Base-by-base conservation (phyloP, 2,888 invertebrate species). In the Pterostichus madidus region DNA sequence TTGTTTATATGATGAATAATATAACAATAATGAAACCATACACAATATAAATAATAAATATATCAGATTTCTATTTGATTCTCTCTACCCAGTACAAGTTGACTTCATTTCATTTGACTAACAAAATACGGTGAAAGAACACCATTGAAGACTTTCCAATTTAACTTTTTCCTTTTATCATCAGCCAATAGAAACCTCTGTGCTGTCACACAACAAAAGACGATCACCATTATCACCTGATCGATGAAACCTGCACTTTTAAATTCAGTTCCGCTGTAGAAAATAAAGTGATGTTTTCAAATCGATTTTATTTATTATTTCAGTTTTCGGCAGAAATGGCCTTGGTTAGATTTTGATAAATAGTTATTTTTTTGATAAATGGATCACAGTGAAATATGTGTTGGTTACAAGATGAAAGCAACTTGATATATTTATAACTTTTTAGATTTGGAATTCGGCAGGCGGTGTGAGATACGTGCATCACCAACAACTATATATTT, bases 321-420 rank as follows among this genome's bases (percentile, higher is more conserved):
- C 52, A 75, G 32, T 52, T 75, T 73, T 75, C 39, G 35, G 49
- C 32, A 75, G n/a, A 52, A 75, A 52, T 31, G 52, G 73, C 52
- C 31, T 52, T 11, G n/a, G n/a, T 17, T 24, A 13, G 52, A 75
- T 52, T 75, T 52, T 75, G 75, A 75, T 75, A 75, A 75, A 75
- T 75, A 75, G 75, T 32, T 49, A 71, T 39, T 52, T 76, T 39
- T 78, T 61, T 78, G 78, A 78, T 78, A 78, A 78, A 78, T 78
- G 44, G 56, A 11, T 24, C 15, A 56, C 56, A 15, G 35, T 56
- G 78, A 78, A 59, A 53, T 53, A 53, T 56, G 52, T 56, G 53
- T 15, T 56, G 59, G 61, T 15, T 76, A 44, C 46, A 39, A 56
- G 39, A 53, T 77, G 31, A 32, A 31, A 56, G n/a, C 39, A 24